Base-by-base conservation (phyloP, 2,888 invertebrate genomes). In the Horisme vitalbata region DNA sequence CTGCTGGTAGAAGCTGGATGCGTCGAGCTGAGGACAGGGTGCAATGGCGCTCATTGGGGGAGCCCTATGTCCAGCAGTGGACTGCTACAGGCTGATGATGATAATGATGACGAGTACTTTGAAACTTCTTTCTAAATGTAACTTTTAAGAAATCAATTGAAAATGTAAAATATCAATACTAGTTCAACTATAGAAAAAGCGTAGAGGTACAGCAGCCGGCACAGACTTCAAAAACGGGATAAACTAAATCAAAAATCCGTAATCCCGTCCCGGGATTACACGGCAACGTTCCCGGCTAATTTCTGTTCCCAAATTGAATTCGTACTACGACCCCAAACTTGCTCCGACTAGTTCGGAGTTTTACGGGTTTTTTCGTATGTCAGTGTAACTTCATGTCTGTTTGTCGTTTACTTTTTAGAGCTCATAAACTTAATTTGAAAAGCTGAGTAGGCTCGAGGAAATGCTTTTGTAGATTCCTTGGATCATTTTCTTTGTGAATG, bases 271-370 rank as follows among this genome's bases (percentile, higher is more conserved):
- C 33, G 56, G 53, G 55, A 57, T 63, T 63, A 65, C 68, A 57
- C 47, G 43, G 37, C 41, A 68, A 72, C 61, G 70, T 68, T 60
- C 49, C 27, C 43, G 45, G 59, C 67, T 71, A 71, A 73, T 73
- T 69, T 57, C 60, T 55, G 53, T 39, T 58, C 55, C 61, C 60
- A 66, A 73, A 71, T 73, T 70, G 71, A 73, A 73, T 67, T 69
- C 65, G 65, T 63, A 59, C 57, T 55, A 57, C 55, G 41, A 47
- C 41, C 51, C 15, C 41, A 12, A 51, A 49, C 43, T 54, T 50
- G 26, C 2, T 20, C 20, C 10, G 23, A 45, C 32, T 47, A 54
- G 49, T 54, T n/a, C 30, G 41, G 55, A 45, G 55, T 57, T 59
- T 57, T 47, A 48, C 41, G 37, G 38, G 26, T 36, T 53, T 55